phyloP scores from a whole-genome alignment of 2,113 vertebrate species.

The Etheostoma spectabile region DNA sequence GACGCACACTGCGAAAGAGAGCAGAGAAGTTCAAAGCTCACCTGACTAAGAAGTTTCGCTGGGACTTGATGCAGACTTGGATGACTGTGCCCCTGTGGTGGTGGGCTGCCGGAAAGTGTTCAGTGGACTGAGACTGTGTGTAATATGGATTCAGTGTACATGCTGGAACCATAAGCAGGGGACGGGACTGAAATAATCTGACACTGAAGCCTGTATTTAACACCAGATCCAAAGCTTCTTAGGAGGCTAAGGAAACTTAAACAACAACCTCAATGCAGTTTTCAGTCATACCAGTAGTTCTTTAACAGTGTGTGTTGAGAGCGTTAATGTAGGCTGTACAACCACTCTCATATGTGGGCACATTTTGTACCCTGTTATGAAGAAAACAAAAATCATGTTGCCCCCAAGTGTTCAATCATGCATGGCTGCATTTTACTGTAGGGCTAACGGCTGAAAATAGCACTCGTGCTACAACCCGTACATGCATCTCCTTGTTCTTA shows the following conservation, averaged over 20 bases:
- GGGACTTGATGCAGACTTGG: conserved; percentile 95
- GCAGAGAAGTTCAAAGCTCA: conserved; percentile 95
- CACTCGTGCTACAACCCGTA: no score
- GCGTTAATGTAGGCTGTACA: neutral
- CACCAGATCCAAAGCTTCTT: neutral
- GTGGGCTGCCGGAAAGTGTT: conserved; percentile 90
- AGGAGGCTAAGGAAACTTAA: neutral
- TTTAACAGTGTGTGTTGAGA: neutral
- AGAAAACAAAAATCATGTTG: no score
- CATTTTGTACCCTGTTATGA: neutral
- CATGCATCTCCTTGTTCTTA: no score
- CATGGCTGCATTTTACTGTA: neutral
- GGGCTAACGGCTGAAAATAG: no score
- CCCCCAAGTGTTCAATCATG: neutral
- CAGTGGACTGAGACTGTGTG: conserved; percentile 70
- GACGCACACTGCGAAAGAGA: conserved; percentile 88
- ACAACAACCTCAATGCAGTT: neutral
- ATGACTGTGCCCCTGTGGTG: conserved; percentile 94
- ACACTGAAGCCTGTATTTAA: neutral
- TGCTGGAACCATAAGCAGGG: neutral
- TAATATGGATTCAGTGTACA: neutral
- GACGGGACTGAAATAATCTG: neutral
- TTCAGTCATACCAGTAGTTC: neutral
- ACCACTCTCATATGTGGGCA: neutral
- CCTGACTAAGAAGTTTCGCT: conserved; percentile 95